Evolutionary conservation across 2,113 vertebrate genomes (phyloP), one percentile per base, ranked within the genome.

Genomic region (Colaptes auratus): DNA sequence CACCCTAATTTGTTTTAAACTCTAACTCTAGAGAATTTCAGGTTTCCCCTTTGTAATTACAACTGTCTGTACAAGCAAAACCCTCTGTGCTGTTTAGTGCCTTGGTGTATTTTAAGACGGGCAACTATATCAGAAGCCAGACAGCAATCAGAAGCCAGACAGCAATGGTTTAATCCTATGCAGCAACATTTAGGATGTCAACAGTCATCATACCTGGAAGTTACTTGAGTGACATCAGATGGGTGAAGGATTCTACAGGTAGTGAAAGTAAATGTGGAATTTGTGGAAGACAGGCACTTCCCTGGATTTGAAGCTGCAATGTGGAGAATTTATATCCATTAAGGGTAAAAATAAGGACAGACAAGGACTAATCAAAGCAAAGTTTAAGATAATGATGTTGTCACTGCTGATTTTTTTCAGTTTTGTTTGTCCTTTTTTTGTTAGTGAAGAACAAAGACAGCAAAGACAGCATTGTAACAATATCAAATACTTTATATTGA

Each of bases 221-320:
- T 99, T 69, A 99, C 98, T 93, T 99, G 99, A 87, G 99, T 99
- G 97, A 99, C 72, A 95, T 99, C 99, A 89, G 98, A 98, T 4
- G 99, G 99, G 82, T 99, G 99, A 82, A 99, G 98, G 94, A 99
- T 99, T 58, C 99, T 98, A 91, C 99, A 99, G 89, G 99, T 99
- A 60, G 99, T 99, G 94, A 99, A 98, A 84, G 99, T 99, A 96
- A 99, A 99, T 2, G 99, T 99, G 53, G 99, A 99, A 95, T 98
- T 99, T 65, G 99, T 99, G 90, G 98, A 98, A 86, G 99, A 99
- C 44, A 99, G 98, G 97, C 98, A 98, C 94, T 99, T 99, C 46
- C 99, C 99, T 82, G 99, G 99, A 96, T 99, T 99, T 50, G 97
- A 97, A 84, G 98, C 98, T 99, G 96, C 70, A 98, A 85, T 28